These are phyloP conservation scores for Clunio marinus DNA, from an alignment of 2,888 invertebrate species.

Conservation along the genomic window DNA sequence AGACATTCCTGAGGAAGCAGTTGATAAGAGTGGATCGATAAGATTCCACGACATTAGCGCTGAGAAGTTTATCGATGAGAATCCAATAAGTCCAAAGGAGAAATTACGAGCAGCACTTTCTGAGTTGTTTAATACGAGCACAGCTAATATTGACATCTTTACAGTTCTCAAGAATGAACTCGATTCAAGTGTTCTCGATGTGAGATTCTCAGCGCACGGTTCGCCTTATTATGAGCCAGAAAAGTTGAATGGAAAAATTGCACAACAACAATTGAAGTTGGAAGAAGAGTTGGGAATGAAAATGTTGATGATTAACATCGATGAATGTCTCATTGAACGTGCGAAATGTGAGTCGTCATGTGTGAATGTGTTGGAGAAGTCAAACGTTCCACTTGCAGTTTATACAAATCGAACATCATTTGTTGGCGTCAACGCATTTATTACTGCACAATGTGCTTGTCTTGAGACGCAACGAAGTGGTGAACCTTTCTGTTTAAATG, in stretches of 20 bases:
- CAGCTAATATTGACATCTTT: slow-evolving; percentile 87
- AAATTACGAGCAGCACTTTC: slow-evolving; percentile 58
- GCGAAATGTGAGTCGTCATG: slow-evolving; percentile 72
- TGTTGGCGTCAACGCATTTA: slow-evolving; percentile 83
- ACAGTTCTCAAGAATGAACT: slow-evolving; percentile 73
- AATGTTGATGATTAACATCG: slow-evolving; percentile 85
- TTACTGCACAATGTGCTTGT: slow-evolving; percentile 75
- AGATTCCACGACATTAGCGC: slow-evolving; percentile 75
- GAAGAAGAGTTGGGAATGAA: slow-evolving; percentile 67
- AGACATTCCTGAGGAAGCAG: slow-evolving; percentile 85
- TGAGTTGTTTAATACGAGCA: slow-evolving; percentile 68
- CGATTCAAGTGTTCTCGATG: slow-evolving; percentile 64
- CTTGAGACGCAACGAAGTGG: slow-evolving; percentile 43
- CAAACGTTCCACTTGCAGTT: slow-evolving; percentile 72
- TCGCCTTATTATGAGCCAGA: slow-evolving; percentile 89
- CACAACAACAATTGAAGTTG: slow-evolving; percentile 64
- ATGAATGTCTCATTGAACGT: slow-evolving; percentile 78
- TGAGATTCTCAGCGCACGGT: slow-evolving; percentile 88
- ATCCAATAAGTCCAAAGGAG: slow-evolving; percentile 48
- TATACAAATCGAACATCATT: slow-evolving; percentile 92
- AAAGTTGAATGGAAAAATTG: slow-evolving; percentile 80
- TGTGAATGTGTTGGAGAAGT: slow-evolving; percentile 69
- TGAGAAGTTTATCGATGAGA: slow-evolving; percentile 74
- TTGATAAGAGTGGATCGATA: slow-evolving; percentile 87
- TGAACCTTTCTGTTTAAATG: slow-evolving; percentile 69